These are phyloP conservation scores for Acestrorhynchus altus DNA, from an alignment of 2,797 vertebrate genomes.

Conservation along the genomic window DNA sequence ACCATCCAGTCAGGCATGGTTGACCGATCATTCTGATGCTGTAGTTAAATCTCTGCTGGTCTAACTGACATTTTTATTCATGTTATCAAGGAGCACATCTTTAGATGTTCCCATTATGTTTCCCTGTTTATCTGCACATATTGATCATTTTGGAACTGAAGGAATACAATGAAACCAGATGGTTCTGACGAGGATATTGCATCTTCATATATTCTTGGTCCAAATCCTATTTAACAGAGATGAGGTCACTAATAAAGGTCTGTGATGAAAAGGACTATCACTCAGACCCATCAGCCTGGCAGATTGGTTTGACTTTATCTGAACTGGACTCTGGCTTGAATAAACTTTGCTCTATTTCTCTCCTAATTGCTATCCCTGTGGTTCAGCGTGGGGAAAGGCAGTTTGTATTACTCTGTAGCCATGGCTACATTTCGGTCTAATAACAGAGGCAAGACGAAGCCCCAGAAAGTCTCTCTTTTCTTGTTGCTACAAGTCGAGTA, in stretches of 20 bases:
- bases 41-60: no score
- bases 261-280: not conserved
- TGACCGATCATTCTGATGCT: no score
- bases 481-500: not conserved
- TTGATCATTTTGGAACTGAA: not conserved
- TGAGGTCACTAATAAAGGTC: conserved; percentile 19
- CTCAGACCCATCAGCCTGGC: not conserved
- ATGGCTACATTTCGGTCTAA: conserved; percentile 18
- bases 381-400: conserved; percentile 6
- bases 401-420: conserved; percentile 28
- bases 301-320: conserved; percentile 10
- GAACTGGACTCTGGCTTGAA: not conserved
- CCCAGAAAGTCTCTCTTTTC: not conserved
- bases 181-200: not conserved
- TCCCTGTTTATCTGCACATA: not conserved
- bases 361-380: conserved; percentile 23
- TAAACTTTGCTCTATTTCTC: conserved; percentile 9
- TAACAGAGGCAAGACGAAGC: not conserved
- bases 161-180: not conserved
- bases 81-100: not conserved
- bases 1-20: no score
- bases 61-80: no score
- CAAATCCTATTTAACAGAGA: not conserved
- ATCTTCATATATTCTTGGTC: conserved; percentile 4
- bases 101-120: no score